Evolutionary conservation across 2,888 invertebrate genomes (phyloP), one percentile per base, ranked within the genome.

Genomic region (Ptychoptera contaminata): DNA sequence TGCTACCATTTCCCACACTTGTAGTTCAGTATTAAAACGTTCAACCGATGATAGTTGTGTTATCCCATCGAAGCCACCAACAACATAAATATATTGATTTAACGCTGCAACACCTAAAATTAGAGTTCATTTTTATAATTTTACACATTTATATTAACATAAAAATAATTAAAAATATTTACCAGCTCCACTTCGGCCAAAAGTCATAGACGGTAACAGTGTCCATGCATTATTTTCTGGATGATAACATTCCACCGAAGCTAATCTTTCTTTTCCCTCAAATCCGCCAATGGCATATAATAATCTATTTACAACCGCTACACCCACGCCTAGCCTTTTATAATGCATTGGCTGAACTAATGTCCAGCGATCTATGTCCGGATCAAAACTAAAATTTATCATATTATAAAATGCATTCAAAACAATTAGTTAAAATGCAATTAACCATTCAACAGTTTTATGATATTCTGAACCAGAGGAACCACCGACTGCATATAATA

Each of bases 191-290:
- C 88, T 88, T 47, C 92, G 69, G 7, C 79, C 76, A 29, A 76
- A 73, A 47, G 74, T 70, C 84, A 92, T 86, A 1, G 86, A 68
- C 12, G 82, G 74, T 48, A 90, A 75, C 58, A 79, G 75, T 1
- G 76, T 79, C 93, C 93, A 93, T 54, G 79, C 77, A 60, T 92
- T 80, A 60, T 85, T 84, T 67, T 93, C 93, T 0, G 93, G 92
- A 63, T 92, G 87, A 65, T 92, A 93, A 64, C 90, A 87, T 68
- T 93, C 93, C 1, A 80, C 86, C 32, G 82, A 80, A 52, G 71
- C 72, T 46, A 90, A 71, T 31, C 92, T 72, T 29, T 81, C 71
- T 12, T 69, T 70, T 16, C 93, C 92, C 65, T 93, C 87, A 61
- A 82, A 92, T 1, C 92, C 92, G 42, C 92, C 92, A 40, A 90